A percentile compares a stretch with the other conserved stretches of the same genome.
These are phyloP conservation scores for Chaetophractus vellerosus DNA, from an alignment of 2,797 vertebrate genomes.

Conservation along the genomic window DNA sequence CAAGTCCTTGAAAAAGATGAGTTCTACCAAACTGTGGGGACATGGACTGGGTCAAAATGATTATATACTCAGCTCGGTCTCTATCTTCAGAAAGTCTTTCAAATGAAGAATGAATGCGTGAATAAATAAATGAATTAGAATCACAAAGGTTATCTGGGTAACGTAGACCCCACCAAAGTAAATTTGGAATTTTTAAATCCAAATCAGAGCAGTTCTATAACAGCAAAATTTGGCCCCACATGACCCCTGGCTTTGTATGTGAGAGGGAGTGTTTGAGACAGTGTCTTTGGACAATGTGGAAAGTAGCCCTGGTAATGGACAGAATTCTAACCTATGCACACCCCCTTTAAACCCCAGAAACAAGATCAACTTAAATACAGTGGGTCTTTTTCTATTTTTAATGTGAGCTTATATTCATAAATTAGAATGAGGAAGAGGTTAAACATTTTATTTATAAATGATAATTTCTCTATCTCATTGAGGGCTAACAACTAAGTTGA, in stretches of 20 bases:
- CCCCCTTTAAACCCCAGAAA: not conserved
- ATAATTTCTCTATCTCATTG: not conserved
- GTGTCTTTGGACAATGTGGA: not conserved
- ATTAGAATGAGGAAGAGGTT: not conserved
- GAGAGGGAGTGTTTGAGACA: not conserved
- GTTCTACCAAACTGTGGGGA: not conserved
- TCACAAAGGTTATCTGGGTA: not conserved
- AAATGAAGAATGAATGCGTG: not conserved
- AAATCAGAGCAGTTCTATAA: not conserved
- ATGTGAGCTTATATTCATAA: not conserved
- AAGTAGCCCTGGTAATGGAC: not conserved
- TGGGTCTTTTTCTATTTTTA: not conserved
- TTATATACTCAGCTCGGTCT: not conserved
- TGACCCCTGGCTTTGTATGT: not conserved
- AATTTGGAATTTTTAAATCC: not conserved
- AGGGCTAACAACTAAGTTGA: not conserved
- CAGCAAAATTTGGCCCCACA: not conserved
- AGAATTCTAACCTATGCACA: not conserved
- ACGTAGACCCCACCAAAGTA: not conserved
- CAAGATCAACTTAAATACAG: slow-evolving; percentile 48
- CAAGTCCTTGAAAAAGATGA: not conserved
- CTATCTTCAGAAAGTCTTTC: not conserved
- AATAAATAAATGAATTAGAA: not conserved
- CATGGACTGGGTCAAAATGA: not conserved
- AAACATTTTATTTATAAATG: not conserved